These are phyloP conservation scores for Xestoiulus laeticollis DNA, from an alignment of 2,888 invertebrate species.

Conservation along the genomic window DNA sequence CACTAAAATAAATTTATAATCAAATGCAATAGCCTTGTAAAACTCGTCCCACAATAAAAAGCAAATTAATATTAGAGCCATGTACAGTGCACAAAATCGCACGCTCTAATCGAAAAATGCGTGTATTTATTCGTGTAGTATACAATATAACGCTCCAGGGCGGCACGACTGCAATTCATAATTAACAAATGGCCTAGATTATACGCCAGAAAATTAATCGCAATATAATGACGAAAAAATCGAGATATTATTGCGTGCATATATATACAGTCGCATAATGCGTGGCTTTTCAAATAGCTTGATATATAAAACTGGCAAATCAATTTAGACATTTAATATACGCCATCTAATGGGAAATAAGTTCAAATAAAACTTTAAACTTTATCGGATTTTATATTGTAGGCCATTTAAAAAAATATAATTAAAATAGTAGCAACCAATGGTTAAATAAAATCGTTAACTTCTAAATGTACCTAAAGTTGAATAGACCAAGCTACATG, in stretches of 20 bases:
- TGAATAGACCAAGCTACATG: not conserved
- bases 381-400: too few species aligned
- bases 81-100: not conserved
- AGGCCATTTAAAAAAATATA: too few species aligned
- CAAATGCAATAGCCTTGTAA: not conserved
- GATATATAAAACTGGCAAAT: not conserved
- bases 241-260: not conserved
- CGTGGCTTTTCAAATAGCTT: too few species aligned
- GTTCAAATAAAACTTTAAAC: too few species aligned
- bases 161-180: not conserved
- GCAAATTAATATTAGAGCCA: not conserved
- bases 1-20: not conserved
- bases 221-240: not conserved
- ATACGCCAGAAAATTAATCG: not conserved
- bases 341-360: not conserved
- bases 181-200: not conserved
- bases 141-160: not conserved
- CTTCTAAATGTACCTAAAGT: too few species aligned
- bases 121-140: conserved; percentile 18
- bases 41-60: not conserved
- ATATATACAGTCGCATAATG: not conserved
- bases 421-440: too few species aligned
- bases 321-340: not conserved
- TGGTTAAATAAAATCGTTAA: too few species aligned
- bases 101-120: not conserved